Evolutionary conservation across 2,888 invertebrate genomes (phyloP).

Genomic region (Drosophila diplacantha): DNA sequence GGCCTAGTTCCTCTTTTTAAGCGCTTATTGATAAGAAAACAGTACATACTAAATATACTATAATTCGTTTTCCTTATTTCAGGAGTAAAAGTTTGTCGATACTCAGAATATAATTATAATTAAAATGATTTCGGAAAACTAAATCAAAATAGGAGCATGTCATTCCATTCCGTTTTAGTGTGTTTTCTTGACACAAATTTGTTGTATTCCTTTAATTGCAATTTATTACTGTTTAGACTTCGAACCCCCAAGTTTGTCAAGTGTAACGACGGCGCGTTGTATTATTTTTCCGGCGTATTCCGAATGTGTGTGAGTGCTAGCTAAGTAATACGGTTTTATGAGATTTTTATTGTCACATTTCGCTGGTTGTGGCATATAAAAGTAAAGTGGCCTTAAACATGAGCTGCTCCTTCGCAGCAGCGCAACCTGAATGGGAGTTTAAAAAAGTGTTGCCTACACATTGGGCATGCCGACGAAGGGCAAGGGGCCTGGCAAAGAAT

Average conservation of each 20-base stretch:
- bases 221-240: background rate
- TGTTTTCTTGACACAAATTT: too few relatives aligned
- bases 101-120: too few relatives aligned
- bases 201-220: background rate
- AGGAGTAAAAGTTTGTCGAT: too few relatives aligned
- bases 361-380: constrained; percentile 56
- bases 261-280: constrained; percentile 7
- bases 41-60: too few relatives aligned
- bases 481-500: background rate
- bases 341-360: constrained; percentile 70
- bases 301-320: constrained; percentile 20
- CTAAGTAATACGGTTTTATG: constrained; percentile 67
- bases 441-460: constrained; percentile 35
- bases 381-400: constrained; percentile 37
- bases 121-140: too few relatives aligned
- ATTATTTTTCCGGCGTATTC: background rate
- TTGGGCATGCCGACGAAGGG: background rate
- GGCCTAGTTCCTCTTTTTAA: too few relatives aligned
- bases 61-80: too few relatives aligned
- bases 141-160: too few relatives aligned
- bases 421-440: constrained; percentile 16
- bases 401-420: constrained; percentile 21
- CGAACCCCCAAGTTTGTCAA: background rate
- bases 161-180: background rate
- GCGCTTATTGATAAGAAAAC: too few relatives aligned